Conservation (phyloP, 2,888 invertebrate genomes). For the Apoda limacodes region DNA sequence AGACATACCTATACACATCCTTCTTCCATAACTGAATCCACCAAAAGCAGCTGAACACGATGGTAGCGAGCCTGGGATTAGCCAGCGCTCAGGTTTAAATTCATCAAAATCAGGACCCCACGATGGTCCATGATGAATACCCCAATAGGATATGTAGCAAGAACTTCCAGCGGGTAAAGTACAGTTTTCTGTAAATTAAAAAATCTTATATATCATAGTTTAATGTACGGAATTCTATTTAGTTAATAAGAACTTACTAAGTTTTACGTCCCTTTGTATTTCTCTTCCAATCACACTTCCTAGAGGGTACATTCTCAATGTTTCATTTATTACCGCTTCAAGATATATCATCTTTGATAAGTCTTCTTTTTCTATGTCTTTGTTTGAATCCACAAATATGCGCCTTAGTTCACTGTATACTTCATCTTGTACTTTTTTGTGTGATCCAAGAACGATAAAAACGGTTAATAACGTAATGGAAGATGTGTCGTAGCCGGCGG, state of each 20-base stretch:
- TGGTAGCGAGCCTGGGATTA: constrained; percentile 30
- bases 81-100: constrained; percentile 43
- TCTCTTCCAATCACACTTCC: neutral
- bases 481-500: constrained; percentile 6
- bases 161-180: neutral
- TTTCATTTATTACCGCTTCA: neutral
- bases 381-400: neutral
- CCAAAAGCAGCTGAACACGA: constrained; percentile 32
- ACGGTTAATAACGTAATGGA: constrained; percentile 1
- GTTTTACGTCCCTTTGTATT: neutral
- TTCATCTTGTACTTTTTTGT: constrained; percentile 31
- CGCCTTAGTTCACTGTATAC: constrained; percentile 5
- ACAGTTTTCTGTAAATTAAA: neutral
- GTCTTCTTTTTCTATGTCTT: neutral
- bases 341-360: neutral
- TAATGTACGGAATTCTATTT: neutral
- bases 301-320: neutral
- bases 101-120: constrained; percentile 38
- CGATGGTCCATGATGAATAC: constrained; percentile 4
- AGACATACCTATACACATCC: constrained; percentile 41
- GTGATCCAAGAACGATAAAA: constrained; percentile 7
- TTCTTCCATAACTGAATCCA: constrained; percentile 37
- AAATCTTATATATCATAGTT: neutral
- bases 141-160: neutral
- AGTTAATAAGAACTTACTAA: too few relatives aligned